Evolutionary conservation across 2,113 vertebrate species (phyloP).

Genomic region (Aplodontia rufa): DNA sequence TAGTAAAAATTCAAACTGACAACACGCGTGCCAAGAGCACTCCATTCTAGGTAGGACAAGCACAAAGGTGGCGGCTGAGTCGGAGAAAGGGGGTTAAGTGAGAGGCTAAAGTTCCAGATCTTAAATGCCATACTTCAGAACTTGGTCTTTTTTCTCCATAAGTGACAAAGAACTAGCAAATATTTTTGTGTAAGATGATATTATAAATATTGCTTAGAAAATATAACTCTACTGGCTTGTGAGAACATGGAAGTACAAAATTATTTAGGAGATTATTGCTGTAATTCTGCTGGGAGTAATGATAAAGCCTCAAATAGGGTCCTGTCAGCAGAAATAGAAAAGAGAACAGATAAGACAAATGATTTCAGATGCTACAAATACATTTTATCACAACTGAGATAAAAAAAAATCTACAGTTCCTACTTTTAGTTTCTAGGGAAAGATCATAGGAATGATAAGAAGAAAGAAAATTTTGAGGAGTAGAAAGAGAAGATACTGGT

Average conservation of each 20-base stretch:
- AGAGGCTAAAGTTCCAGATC: neutral
- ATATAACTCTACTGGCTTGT: neutral
- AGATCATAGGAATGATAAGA: neutral
- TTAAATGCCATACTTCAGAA: neutral
- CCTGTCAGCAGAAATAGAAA: neutral
- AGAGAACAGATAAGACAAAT: conserved; percentile 38
- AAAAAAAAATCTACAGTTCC: neutral
- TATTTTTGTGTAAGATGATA: neutral
- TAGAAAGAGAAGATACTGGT: neutral
- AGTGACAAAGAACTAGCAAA: neutral
- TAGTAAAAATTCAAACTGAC: neutral
- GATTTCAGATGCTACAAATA: conserved; percentile 22
- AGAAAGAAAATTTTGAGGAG: neutral
- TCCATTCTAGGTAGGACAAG: neutral
- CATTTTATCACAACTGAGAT: neutral
- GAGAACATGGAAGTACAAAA: neutral
- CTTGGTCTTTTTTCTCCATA: neutral
- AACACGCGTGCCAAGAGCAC: neutral
- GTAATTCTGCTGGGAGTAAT: neutral
- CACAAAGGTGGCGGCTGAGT: neutral
- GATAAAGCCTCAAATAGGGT: conserved; percentile 8
- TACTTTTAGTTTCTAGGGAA: neutral
- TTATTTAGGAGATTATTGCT: conserved; percentile 51
- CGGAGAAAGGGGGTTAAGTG: neutral
- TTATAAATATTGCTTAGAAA: conserved; percentile 30